Evolutionary conservation across 2,797 vertebrate species (phyloP), one percentile per base, ranked within the genome.

Genomic region (Gallirallus australis): DNA sequence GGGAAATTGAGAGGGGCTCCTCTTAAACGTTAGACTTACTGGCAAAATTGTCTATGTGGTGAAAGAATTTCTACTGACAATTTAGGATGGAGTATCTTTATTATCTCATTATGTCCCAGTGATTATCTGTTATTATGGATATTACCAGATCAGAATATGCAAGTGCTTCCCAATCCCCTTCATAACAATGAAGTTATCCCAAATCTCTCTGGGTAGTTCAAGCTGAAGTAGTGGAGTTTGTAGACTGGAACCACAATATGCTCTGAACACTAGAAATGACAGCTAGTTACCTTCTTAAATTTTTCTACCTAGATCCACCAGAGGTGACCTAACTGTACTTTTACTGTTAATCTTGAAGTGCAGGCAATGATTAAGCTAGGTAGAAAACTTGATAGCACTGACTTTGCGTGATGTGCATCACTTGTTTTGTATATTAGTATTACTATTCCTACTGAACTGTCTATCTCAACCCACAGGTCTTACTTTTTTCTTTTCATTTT

Each of bases 1-100:
- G 2, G 12, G 3, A 59, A 7, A 71, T 5, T 4, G 39, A 37
- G 53, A 59, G 2, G 6, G 8, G 1, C 9, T 64, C 8, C 5
- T 56, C 11, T 45, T 35, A 56, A 75, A 5, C 19, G 9, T 68
- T 45, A 31, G 2, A 19, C 33, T 81, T 40, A 15, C 69, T 28
- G 79, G 17, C 10, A 95, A 79, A 82, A 61, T 19, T 31, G 1
- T 63, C 20, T 76, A 8, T 13, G 53, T 18, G 17, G 19, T 7
- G 59, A 83, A 80, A n/a, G 18, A 72, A 50, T 59, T 86, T 81
- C 53, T 81, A 12, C 15, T 73, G 19, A 71, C 5, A 53, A 9
- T 3, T 84, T 68, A 71, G 19, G 30, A 17, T 35, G 6, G 21
- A 39, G 30, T 37, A 53, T 50, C 13, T 70, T 83, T 86, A 63